Evolutionary conservation across 1,140 invertebrate species (phyloP).

Genomic region (Drosophila pseudoobscura): DNA sequence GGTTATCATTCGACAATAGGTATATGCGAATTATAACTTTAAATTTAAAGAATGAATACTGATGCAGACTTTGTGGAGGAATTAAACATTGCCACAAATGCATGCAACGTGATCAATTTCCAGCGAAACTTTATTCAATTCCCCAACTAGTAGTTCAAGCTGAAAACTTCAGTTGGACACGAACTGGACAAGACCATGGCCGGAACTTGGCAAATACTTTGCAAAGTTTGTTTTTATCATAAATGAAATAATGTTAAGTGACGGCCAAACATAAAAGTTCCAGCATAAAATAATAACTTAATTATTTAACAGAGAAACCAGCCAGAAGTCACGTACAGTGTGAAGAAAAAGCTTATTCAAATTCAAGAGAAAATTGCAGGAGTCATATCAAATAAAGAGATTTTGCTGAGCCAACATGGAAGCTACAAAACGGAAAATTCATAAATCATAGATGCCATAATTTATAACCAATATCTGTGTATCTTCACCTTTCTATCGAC

Average conservation of each 20-base stretch:
- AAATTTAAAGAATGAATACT: neutral
- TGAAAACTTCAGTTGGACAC: neutral
- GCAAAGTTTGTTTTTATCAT: conserved; percentile 15
- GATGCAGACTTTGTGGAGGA: neutral
- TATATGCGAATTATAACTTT: no score
- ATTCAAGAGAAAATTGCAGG: neutral
- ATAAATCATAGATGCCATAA: conserved; percentile 51
- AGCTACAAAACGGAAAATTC: conserved; percentile 22
- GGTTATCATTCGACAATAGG: no score
- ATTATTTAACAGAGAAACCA: no score
- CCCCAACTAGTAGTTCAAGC: neutral
- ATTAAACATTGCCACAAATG: neutral
- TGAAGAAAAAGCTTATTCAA: neutral
- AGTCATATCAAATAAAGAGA: no score
- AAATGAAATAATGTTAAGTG: conserved; percentile 27
- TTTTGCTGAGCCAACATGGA: no score
- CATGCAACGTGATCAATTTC: conserved; percentile 20
- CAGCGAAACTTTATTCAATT: conserved; percentile 12
- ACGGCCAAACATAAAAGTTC: neutral
- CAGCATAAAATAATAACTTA: no score
- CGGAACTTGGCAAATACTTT: conserved; percentile 5
- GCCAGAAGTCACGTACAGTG: no score
- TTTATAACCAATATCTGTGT: conserved; percentile 28
- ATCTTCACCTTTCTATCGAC: neutral
- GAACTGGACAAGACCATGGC: no score